These are phyloP conservation scores for Falco concolor DNA, from an alignment of 2,797 vertebrate genomes.

Conservation along the genomic window DNA sequence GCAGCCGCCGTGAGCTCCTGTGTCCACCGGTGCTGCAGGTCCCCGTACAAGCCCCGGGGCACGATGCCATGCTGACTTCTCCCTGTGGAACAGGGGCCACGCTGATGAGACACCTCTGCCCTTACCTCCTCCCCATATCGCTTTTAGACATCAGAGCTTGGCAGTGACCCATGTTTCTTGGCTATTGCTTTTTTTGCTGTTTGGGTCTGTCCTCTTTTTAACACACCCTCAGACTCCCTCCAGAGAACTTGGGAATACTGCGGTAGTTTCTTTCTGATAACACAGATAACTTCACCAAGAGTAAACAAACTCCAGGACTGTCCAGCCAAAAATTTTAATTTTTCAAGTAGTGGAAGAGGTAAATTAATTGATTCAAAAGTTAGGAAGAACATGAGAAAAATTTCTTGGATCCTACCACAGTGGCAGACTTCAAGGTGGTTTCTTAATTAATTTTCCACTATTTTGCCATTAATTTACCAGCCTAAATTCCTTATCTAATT, in stretches of 20 bases:
- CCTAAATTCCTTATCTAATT: not conserved
- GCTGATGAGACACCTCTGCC: not conserved
- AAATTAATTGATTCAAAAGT: not conserved
- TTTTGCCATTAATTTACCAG: not conserved
- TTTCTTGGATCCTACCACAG: not conserved
- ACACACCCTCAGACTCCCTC: not conserved
- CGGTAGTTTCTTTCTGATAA: not conserved
- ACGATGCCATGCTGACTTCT: rapidly evolving
- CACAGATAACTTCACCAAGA: not conserved
- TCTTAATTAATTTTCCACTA: not conserved
- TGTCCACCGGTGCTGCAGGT: not conserved
- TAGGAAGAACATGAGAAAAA: not conserved
- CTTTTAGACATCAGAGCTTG: not conserved
- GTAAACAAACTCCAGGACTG: not conserved
- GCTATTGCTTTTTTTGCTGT: not conserved
- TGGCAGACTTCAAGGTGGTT: not conserved
- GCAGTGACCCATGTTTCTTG: not conserved
- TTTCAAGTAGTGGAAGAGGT: not conserved
- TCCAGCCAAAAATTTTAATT: not conserved
- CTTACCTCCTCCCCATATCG: not conserved
- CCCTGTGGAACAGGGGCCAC: not conserved
- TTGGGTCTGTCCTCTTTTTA: not conserved
- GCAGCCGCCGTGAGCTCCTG: not conserved
- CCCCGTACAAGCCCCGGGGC: rapidly evolving
- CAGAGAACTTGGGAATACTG: not conserved